Evolutionary conservation across 2,888 invertebrate genomes (phyloP).

Genomic region (Trilocha varians): DNA sequence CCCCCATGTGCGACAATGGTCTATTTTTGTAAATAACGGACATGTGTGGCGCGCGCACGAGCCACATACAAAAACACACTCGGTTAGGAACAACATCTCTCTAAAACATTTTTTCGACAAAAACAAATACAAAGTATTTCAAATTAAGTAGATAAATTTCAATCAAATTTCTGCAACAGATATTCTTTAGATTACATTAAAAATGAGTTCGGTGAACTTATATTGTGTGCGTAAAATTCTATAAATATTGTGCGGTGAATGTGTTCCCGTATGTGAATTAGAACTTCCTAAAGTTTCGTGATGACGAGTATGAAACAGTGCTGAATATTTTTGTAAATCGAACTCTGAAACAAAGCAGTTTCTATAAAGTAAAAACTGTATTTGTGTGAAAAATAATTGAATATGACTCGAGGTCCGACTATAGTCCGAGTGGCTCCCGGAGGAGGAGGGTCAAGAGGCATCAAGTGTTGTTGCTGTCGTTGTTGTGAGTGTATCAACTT

Average conservation of each 20-base stretch:
- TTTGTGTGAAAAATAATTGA: conserved; percentile 9
- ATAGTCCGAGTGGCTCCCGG: conserved; percentile 58
- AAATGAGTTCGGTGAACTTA: conserved; percentile 41
- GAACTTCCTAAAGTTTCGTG: conserved; percentile 46
- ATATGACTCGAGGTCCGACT: conserved; percentile 62
- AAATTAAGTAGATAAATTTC: no score
- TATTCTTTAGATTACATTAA: neutral
- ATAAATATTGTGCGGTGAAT: conserved; percentile 65
- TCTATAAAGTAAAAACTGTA: conserved; percentile 1
- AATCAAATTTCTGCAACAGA: no score
- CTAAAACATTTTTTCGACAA: neutral
- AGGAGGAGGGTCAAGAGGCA: conserved; percentile 60
- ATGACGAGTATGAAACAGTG: conserved; percentile 11
- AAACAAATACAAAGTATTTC: neutral
- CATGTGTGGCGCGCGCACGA: conserved; percentile 34
- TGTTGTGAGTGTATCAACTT: conserved; percentile 87
- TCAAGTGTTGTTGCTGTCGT: conserved; percentile 81
- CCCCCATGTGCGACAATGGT: conserved; percentile 47
- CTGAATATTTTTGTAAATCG: neutral
- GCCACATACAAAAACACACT: conserved; percentile 35
- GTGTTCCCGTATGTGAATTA: conserved; percentile 40
- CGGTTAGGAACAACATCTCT: conserved; percentile 23
- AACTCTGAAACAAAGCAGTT: neutral
- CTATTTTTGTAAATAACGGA: conserved; percentile 48
- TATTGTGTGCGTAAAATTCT: conserved; percentile 36